Evolutionary conservation across 2,888 invertebrate genomes (phyloP), one percentile per base, ranked within the genome.

Genomic region (Harpagoxenus sublaevis): DNA sequence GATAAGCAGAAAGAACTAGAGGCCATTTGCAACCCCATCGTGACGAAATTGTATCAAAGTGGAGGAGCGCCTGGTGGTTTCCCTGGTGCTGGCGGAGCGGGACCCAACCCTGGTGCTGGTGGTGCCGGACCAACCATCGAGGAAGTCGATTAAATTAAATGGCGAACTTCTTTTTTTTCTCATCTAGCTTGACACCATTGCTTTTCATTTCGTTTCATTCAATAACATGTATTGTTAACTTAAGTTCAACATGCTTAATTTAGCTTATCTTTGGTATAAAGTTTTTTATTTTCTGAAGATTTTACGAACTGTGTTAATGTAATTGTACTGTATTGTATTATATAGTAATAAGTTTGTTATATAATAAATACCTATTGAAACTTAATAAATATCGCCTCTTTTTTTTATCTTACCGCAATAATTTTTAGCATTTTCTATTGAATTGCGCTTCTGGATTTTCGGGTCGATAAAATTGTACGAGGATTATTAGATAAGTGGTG

Each of bases 21-120:
- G 94, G 96, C 96, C 39, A 96, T 97, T 23, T 98, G 98, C 93
- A 96, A 96, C 81, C 98, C 98, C 0, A 96, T 98, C 60, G 98
- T 98, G 97, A 96, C 97, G 94, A 98, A 98, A 93, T 95, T 98
- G n/a, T 98, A 98, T 91, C 97, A 97, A 74, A 95, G 96, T 0
- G 96, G 95, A 9, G 86, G 60, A 55, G 62, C 23, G n/a, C 82
- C 83, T 39, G 85, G 77, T 9, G 82, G 83, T 4, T 48, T 68
- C n/a, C 83, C 81, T 53, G 84, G 86, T 48, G 78, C 78, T 57
- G 82, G 77, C 35, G 96, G 96, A 83, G 95, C 95, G 31, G 75
- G 75, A 39, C 39, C 75, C 1, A 77, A 57, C 6, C 73, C 96
- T 77, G 97, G 97, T 84, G 81, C 87, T 6, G 96, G 95, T 90